Base-by-base conservation (phyloP, 2,113 vertebrate species). In the Thalassoma bifasciatum region DNA sequence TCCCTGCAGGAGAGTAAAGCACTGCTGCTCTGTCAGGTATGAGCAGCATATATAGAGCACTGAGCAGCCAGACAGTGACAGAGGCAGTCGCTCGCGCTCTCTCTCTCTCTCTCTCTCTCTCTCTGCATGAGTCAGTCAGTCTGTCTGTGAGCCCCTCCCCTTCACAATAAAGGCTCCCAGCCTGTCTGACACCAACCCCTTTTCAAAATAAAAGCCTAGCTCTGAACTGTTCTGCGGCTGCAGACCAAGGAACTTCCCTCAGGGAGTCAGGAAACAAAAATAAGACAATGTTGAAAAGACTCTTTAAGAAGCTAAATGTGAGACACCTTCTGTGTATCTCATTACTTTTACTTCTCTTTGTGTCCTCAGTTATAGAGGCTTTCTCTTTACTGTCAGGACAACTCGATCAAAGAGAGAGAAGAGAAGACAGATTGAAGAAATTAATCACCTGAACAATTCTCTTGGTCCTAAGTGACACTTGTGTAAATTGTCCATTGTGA, bases 91-190 rank as follows among this genome's bases (percentile, higher is more conserved):
- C 61, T 69, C 72, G 37, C n/a, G n/a, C 52, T 71, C 69, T 13
- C 79, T 68, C 82, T 44, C 75, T 26, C 37, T 46, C 76, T 22
- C 52, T 71, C 69, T 13, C 79, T 68, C 82, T 44, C 75, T 26
- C 37, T 46, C 76, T 22, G 69, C 82, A 57, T 92, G 90, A 93
- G 73, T 93, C 92, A 93, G 73, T 93, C 92, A 93, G 88, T 80
- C 74, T 66, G 85, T 88, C 87, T 86, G 72, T 17, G 62, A 76
- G 73, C 86, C 68, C 89, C 83, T 64, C 84, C 81, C 49, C 81
- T 83, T 75, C 92, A 92, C 69, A 90, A 77, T 89, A 90, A 92
- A 84, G 88, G 81, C 81, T 30, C 47, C 9, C 14, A 44, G 64
- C 44, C 73, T 72, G 46, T 49, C 36, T 53, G 21, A 70, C 17